These are phyloP conservation scores for Botia kubotai DNA, from an alignment of 2,797 vertebrate species.

Conservation along the genomic window DNA sequence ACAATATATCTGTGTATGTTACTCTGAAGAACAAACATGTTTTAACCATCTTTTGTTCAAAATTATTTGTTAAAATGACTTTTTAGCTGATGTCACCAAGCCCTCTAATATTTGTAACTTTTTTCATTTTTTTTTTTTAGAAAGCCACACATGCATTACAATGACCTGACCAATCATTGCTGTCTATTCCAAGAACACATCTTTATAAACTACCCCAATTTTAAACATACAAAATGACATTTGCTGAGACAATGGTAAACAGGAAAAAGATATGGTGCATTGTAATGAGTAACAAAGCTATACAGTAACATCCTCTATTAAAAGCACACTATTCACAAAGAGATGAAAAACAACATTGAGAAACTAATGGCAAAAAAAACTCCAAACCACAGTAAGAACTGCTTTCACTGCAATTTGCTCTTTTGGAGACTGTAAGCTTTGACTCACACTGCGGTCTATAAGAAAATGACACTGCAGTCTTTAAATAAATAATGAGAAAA, in stretches of 20 bases:
- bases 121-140: too few species aligned
- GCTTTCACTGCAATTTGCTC: slow-evolving; percentile 63
- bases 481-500: slow-evolving; percentile 55
- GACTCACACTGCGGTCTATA: slow-evolving; percentile 57
- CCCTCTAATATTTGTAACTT: too few species aligned
- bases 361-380: slow-evolving; percentile 48
- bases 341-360: slow-evolving; percentile 54
- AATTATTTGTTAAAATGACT: too few species aligned
- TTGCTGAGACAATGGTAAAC: slow-evolving; percentile 7
- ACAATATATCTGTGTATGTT: too few species aligned
- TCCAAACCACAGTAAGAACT: slow-evolving; percentile 62
- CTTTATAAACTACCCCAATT: background rate
- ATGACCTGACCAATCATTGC: too few species aligned
- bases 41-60: too few species aligned
- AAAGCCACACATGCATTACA: too few species aligned
- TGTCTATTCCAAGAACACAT: background rate
- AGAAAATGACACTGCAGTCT: slow-evolving; percentile 61
- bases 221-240: background rate
- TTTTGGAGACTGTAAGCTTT: slow-evolving; percentile 55
- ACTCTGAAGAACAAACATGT: too few species aligned
- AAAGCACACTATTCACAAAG: slow-evolving; percentile 58
- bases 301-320: slow-evolving; percentile 30
- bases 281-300: slow-evolving; percentile 12
- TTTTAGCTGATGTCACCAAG: too few species aligned
- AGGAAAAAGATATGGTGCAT: slow-evolving; percentile 1